Base-by-base conservation (phyloP, 2,797 vertebrate genomes). In the Fistularia commersonii region DNA sequence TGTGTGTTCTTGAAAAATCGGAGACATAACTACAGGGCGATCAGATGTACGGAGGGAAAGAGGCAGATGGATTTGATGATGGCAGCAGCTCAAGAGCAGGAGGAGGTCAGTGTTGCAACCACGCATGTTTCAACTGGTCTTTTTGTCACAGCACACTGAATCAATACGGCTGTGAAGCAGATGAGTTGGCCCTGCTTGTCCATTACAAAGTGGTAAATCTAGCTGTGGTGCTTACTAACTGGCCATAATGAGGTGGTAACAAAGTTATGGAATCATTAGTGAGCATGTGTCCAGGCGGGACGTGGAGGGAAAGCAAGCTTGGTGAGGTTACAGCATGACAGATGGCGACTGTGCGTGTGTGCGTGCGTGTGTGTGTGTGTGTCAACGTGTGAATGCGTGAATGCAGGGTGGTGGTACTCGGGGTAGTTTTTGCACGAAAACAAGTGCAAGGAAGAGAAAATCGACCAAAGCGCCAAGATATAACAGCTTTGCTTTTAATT, bases 181-280 rank as follows among this genome's bases (percentile, higher is more conserved):
- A 80, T 70, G 64, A 79, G 51, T 68, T 66, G 5, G 0, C 36
- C 6, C 54, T 12, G 47, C 77, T 45, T 41, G 73, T 71, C 60
- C 48, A 62, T 81, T 76, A 72, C 45, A 51, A 60, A 73, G 72
- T 56, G 74, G 59, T 76, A 61, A 77, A 78, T 82, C 63, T 51
- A 63, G 52, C 52, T 41, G 45, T 33, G 48, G 47, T 15, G 51
- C 74, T 74, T 74, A 62, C 75, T 83, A 73, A 74, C 64, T 15
- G 54, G n/a, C 63, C 53, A 51, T 82, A 80, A 83, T 69, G 66
- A 88, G 82, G 76, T 58, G 81, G 73, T 81, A 88, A 87, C 82
- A 69, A 84, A 83, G 81, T 89, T 82, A 80, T 74, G 69, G 80
- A 83, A 79, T 86, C 74, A 72, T 86, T 82, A 86, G 80, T 61